phyloP scores from a whole-genome alignment of 2,797 vertebrate species.

The Enteromius argenteus region DNA sequence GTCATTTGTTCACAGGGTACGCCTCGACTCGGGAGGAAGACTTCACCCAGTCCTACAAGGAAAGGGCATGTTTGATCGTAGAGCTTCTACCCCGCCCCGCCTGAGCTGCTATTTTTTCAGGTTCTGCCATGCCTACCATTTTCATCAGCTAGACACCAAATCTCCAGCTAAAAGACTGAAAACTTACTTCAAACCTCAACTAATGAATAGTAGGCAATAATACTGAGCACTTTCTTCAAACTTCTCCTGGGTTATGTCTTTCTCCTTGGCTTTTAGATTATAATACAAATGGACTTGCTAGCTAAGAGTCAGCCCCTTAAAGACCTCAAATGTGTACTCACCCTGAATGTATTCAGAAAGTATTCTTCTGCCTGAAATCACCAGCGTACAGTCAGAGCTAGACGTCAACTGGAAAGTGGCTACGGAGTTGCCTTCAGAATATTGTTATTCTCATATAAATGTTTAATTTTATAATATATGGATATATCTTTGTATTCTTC shows the following conservation, averaged over 20 bases:
- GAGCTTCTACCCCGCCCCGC: constrained; percentile 61
- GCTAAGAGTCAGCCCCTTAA: constrained; percentile 19
- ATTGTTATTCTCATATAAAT: constrained; percentile 45
- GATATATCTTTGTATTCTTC: constrained; percentile 13
- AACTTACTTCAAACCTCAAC: constrained; percentile 15
- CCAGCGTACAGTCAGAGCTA: constrained; percentile 69
- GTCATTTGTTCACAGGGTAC: constrained; percentile 83
- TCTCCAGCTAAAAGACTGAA: constrained; percentile 61
- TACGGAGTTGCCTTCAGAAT: constrained; percentile 33
- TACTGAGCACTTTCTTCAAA: constrained; percentile 60
- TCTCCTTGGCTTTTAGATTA: constrained; percentile 29
- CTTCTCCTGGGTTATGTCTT: constrained; percentile 9
- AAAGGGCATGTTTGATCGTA: constrained; percentile 87
- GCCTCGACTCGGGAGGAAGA: constrained; percentile 91
- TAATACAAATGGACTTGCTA: constrained; percentile 22
- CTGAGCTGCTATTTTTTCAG: constrained; percentile 86
- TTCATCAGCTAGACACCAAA: constrained; percentile 58
- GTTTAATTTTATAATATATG: constrained; percentile 47
- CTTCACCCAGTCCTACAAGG: constrained; percentile 89
- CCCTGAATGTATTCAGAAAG: constrained; percentile 79
- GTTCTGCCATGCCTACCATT: constrained; percentile 68
- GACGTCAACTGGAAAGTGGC: constrained; percentile 35
- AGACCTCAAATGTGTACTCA: constrained; percentile 72
- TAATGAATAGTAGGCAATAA: constrained; percentile 25
- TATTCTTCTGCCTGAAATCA: constrained; percentile 79